A percentile compares a stretch with the other conserved stretches of the same genome.
Conservation (phyloP, 1,140 invertebrate genomes). For the Drosophila murphyi region DNA sequence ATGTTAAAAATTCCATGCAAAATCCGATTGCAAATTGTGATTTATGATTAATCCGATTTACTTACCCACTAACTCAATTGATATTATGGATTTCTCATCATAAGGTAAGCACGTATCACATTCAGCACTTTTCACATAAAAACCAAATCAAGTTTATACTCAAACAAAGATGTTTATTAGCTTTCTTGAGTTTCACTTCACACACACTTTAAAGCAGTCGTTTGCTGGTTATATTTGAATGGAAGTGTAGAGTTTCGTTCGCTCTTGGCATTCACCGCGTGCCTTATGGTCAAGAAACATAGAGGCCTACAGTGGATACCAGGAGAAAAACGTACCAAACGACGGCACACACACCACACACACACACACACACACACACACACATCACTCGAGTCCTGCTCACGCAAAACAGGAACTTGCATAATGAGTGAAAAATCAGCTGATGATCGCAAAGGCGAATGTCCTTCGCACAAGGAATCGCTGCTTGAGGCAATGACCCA, state of each 20-base stretch:
- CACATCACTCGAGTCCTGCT: neutral
- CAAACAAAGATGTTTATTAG: too few relatives aligned
- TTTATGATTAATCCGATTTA: too few relatives aligned
- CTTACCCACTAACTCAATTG: too few relatives aligned
- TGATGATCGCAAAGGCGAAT: conserved; percentile 25
- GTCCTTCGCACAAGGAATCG: conserved; percentile 29
- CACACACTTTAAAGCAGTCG: neutral
- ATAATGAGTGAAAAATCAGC: conserved; percentile 37
- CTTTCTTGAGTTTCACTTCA: neutral
- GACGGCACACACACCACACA: conserved; percentile 13
- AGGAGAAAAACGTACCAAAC: conserved; percentile 88
- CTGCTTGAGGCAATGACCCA: conserved; percentile 32
- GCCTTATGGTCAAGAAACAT: conserved; percentile 95
- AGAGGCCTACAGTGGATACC: conserved; percentile 95
- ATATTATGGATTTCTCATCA: too few relatives aligned
- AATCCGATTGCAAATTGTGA: too few relatives aligned
- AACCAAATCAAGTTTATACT: too few relatives aligned
- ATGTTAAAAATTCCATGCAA: too few relatives aligned
- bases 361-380: too few relatives aligned
- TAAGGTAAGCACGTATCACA: too few relatives aligned
- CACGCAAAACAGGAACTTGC: conserved; percentile 20
- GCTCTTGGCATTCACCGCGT: conserved; percentile 98
- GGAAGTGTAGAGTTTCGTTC: conserved; percentile 87
- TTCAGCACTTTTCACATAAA: too few relatives aligned
- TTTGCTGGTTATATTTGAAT: conserved; percentile 16